phyloP scores from a whole-genome alignment of 2,113 vertebrate genomes.

The Stigmatopora argus region DNA sequence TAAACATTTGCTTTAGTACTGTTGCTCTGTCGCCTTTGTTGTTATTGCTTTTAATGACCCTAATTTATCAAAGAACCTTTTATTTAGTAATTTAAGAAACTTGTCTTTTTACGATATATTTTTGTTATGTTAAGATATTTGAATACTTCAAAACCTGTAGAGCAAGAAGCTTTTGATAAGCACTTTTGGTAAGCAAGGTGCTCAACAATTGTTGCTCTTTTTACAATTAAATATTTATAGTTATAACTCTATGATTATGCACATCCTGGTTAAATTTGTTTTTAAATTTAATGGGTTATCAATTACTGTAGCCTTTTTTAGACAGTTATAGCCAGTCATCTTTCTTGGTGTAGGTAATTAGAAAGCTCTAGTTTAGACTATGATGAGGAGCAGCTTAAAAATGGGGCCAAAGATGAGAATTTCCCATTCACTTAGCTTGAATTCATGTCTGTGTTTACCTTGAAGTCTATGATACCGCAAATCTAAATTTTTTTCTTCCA shows the following conservation, averaged over 20 bases:
- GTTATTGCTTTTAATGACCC: neutral
- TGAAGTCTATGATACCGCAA: slow-evolving; percentile 14
- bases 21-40: slow-evolving; percentile 9
- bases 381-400: neutral
- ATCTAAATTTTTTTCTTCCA: neutral
- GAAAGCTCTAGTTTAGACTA: neutral
- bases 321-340: neutral
- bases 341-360: neutral
- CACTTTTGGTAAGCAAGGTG: neutral
- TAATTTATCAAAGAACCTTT: neutral
- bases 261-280: neutral
- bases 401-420: neutral
- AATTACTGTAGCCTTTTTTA: neutral
- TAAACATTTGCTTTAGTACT: slow-evolving; percentile 70
- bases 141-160: too few species aligned
- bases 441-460: slow-evolving; percentile 1
- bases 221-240: too few species aligned
- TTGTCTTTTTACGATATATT: too few species aligned
- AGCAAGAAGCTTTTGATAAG: neutral
- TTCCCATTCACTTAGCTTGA: slow-evolving; percentile 28
- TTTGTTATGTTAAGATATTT: too few species aligned
- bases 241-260: too few species aligned
- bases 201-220: neutral
- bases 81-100: neutral
- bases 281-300: neutral